Base-by-base conservation (phyloP, 2,113 vertebrate genomes). In the Scartelaos histophorus region DNA sequence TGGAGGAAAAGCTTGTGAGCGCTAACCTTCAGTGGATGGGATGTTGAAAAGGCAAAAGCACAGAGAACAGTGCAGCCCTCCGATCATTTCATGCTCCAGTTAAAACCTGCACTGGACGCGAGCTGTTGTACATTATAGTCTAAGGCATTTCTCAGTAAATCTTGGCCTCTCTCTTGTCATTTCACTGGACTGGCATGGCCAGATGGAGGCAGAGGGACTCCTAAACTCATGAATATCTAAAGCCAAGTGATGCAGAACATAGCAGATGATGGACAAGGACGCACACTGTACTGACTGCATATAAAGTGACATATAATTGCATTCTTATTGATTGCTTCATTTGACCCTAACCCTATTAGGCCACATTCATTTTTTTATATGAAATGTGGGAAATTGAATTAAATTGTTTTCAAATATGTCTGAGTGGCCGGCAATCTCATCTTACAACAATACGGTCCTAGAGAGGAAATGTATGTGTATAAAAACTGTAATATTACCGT, bases 61-160 rank as follows among this genome's bases (percentile, higher is more conserved):
- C n/a, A 62, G 76, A 72, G 72, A 61, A 77, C 69, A 78, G 47
- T 67, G 62, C 74, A 56, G 73, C 71, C 74, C 66, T n/a, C 29
- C 70, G 74, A 80, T 85, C 74, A 75, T 85, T 88, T 87, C 70
- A 88, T 75, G 87, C 88, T 88, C 88, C 80, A 87, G 75, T 88
- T 89, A 79, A 74, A 84, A 43, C 25, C 73, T 56, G 3, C 74
- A 69, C 66, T 71, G 75, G 81, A 53, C 62, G 25, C 45, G 57
- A 17, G 66, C 77, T 81, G 24, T 6, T 61, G 66, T 10, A 65
- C 66, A 46, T 62, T 10, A 65, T 66, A 46, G 19, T n/a, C 0
- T 7, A 35, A 29, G 4, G 22, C 54, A 19, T 12, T 11, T 64
- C 43, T 24, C 53, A 3, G 3, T 16, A 45, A 34, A 29, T 6